These are phyloP conservation scores for Micrastur ruficollis DNA, from an alignment of 2,797 vertebrate genomes.

Conservation along the genomic window DNA sequence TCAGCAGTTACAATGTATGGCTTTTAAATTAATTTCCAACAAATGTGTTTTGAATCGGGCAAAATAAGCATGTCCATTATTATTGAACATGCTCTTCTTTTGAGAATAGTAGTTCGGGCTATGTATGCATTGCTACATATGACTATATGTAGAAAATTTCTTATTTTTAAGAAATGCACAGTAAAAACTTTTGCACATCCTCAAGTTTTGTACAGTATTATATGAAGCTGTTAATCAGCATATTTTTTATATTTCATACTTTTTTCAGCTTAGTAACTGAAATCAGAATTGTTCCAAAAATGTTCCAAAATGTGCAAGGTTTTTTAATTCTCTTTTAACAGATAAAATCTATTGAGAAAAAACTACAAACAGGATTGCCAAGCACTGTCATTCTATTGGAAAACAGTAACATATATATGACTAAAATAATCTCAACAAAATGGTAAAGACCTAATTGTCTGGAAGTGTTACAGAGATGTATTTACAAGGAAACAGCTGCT, in stretches of 20 bases:
- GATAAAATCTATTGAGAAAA: neutral
- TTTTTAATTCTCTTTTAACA: neutral
- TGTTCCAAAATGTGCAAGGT: accelerated
- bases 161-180: neutral
- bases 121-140: neutral
- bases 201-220: neutral
- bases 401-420: neutral
- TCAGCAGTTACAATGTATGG: accelerated
- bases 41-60: neutral
- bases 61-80: neutral
- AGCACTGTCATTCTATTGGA: neutral
- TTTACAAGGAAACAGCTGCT: neutral
- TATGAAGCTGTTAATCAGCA: neutral
- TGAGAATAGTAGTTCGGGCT: neutral
- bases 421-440: neutral
- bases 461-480: neutral
- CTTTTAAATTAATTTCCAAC: neutral
- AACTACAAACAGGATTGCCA: neutral
- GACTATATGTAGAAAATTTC: neutral
- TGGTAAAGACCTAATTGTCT: neutral
- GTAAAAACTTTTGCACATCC: neutral
- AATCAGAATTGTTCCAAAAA: neutral
- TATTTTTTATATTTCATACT: neutral
- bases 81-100: neutral
- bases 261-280: neutral